A percentile compares a stretch with the other conserved stretches of the same genome.
phyloP scores from a whole-genome alignment of 2,888 invertebrate species.

The Pediacus dermestoides region DNA sequence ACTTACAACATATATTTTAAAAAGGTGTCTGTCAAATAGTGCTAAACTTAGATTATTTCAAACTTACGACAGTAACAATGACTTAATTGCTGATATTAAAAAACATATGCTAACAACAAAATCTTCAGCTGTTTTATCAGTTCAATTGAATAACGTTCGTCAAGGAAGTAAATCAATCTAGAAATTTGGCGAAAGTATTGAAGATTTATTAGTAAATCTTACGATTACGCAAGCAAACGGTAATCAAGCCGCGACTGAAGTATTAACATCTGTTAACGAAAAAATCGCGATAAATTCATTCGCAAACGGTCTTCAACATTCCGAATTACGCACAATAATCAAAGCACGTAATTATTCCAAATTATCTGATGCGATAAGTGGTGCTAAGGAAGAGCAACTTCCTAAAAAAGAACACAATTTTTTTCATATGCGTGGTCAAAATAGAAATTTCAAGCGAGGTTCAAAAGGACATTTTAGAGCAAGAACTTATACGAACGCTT shows the following conservation, averaged over 20 bases:
- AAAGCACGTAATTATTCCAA: too few species aligned
- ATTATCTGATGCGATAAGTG: conserved; percentile 6
- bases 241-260: background rate
- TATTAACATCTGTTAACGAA: conserved; percentile 12
- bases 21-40: conserved; percentile 1
- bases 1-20: too few species aligned
- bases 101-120: conserved; percentile 6
- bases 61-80: conserved; percentile 4
- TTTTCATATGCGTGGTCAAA: too few species aligned
- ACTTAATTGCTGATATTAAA: conserved; percentile 9
- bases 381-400: conserved; percentile 10
- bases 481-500: too few species aligned
- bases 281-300: background rate
- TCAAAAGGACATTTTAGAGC: too few species aligned
- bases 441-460: too few species aligned
- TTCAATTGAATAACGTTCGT: conserved; percentile 4
- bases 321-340: conserved; percentile 10
- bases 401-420: too few species aligned
- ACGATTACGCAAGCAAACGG: conserved; percentile 14
- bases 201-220: conserved; percentile 6
- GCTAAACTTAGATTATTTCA: conserved; percentile 8
- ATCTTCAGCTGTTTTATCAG: conserved; percentile 9
- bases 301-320: conserved; percentile 2
- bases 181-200: too few species aligned
- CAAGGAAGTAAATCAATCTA: conserved; percentile 7